Percentiles rank a stretch among this genome's conserved stretches.
These are phyloP conservation scores for Psylliodes chrysocephalus DNA, from an alignment of 2,888 invertebrate species.

Conservation along the genomic window DNA sequence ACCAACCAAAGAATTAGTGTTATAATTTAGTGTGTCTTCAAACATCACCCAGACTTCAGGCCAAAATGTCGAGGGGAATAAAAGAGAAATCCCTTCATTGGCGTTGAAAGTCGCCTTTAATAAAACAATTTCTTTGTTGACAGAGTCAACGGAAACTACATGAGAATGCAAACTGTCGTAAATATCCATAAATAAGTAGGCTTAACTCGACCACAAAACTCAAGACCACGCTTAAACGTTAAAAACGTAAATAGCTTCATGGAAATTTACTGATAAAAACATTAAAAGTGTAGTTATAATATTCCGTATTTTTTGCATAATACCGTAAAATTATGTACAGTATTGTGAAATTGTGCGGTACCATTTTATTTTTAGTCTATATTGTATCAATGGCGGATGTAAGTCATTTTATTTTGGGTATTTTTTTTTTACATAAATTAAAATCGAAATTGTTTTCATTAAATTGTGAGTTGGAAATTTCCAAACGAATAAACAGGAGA, in stretches of 20 bases:
- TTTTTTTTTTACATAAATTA: too few relatives aligned
- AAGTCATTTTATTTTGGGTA: too few relatives aligned
- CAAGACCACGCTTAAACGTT: conserved; percentile 7
- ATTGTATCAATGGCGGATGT: too few relatives aligned
- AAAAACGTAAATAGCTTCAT: conserved; percentile 25
- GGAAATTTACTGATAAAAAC: conserved; percentile 26
- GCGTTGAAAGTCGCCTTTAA: conserved; percentile 35
- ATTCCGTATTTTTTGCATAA: conserved; percentile 6
- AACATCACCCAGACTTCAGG: conserved; percentile 24
- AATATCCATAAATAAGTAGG: conserved; percentile 52
- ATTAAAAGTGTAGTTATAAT: conserved; percentile 8
- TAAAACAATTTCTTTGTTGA: conserved; percentile 49
- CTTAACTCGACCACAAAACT: conserved; percentile 50
- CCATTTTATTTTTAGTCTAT: too few relatives aligned
- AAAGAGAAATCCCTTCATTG: conserved; percentile 40
- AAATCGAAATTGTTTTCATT: too few relatives aligned
- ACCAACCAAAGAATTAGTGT: neutral
- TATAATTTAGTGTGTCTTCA: conserved; percentile 24
- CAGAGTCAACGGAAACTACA: conserved; percentile 53
- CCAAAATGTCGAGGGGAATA: conserved; percentile 11
- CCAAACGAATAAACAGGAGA: too few relatives aligned
- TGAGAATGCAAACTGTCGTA: conserved; percentile 51
- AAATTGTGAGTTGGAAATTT: too few relatives aligned
- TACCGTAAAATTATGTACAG: conserved; percentile 7
- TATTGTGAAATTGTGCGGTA: neutral